These are phyloP conservation scores for Burhinus bistriatus DNA, from an alignment of 2,113 vertebrate species.

Conservation along the genomic window DNA sequence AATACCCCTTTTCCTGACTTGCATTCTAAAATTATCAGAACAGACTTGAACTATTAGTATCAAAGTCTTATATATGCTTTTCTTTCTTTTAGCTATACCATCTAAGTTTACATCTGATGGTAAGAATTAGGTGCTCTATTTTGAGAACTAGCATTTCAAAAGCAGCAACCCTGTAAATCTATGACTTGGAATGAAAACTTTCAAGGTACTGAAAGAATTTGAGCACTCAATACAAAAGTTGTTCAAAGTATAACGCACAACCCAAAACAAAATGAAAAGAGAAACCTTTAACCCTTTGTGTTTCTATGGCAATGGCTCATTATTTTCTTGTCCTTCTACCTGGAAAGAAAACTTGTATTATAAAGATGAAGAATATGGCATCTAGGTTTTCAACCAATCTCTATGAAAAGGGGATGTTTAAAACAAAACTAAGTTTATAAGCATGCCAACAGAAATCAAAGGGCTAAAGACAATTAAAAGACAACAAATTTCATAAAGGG, in stretches of 20 bases:
- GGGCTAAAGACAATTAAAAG: conserved; percentile 78
- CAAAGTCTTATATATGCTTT: conserved; percentile 70
- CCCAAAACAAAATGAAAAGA: conserved; percentile 84
- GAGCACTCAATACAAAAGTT: conserved; percentile 76
- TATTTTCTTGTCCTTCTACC: conserved; percentile 86
- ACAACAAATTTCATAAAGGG: conserved; percentile 64
- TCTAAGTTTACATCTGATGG: conserved; percentile 59
- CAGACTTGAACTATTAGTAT: conserved; percentile 76
- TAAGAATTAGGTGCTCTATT: conserved; percentile 64
- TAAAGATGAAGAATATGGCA: conserved; percentile 81
- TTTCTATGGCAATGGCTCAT: conserved; percentile 87
- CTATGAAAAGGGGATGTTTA: conserved; percentile 73
- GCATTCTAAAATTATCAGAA: conserved; percentile 74
- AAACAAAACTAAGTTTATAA: conserved; percentile 77
- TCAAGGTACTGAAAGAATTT: conserved; percentile 73
- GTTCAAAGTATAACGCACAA: conserved; percentile 76
- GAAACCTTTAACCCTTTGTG: conserved; percentile 87
- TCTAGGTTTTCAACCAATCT: conserved; percentile 81
- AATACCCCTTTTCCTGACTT: conserved; percentile 74
- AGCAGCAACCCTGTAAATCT: conserved; percentile 70
- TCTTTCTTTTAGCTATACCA: conserved; percentile 67
- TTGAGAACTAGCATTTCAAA: conserved; percentile 74
- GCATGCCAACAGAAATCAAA: conserved; percentile 84
- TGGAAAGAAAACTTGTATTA: conserved; percentile 86
- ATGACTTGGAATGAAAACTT: conserved; percentile 69